These are phyloP conservation scores for Episyrphus balteatus DNA, from an alignment of 1,140 invertebrate genomes.

Conservation along the genomic window DNA sequence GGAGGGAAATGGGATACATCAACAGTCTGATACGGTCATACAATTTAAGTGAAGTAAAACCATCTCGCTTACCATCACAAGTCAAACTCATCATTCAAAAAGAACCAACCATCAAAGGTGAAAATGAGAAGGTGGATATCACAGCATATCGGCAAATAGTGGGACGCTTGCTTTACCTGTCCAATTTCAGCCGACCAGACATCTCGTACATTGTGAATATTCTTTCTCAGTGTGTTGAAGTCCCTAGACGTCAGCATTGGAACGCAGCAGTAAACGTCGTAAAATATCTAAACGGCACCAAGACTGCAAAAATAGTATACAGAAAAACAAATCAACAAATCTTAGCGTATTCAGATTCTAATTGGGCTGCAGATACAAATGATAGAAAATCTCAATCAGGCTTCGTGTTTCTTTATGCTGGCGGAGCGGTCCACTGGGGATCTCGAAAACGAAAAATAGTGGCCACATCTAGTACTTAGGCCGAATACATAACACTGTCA, in stretches of 20 bases:
- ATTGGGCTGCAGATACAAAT: slow-evolving; percentile 3
- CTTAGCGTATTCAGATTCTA: slow-evolving; percentile 17
- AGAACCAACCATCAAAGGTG: neutral
- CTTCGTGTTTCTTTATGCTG: slow-evolving; percentile 22
- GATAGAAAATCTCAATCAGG: slow-evolving; percentile 23
- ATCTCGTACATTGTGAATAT: slow-evolving; percentile 31
- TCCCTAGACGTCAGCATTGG: slow-evolving; percentile 21
- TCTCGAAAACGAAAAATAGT: slow-evolving; percentile 26
- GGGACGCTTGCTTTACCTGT: slow-evolving; percentile 31
- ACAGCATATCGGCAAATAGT: slow-evolving; percentile 27
- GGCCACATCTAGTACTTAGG: slow-evolving; percentile 32
- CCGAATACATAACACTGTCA: slow-evolving; percentile 34
- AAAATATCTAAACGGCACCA: slow-evolving; percentile 31
- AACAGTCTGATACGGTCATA: slow-evolving; percentile 19
- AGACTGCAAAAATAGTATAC: slow-evolving; percentile 6
- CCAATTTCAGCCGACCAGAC: slow-evolving; percentile 31
- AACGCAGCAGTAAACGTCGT: slow-evolving; percentile 28
- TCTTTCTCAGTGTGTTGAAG: slow-evolving; percentile 15
- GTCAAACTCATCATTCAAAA: slow-evolving; percentile 15
- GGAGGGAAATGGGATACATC: slow-evolving; percentile 26
- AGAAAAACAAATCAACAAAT: slow-evolving; percentile 1
- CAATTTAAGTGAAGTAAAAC: slow-evolving; percentile 13
- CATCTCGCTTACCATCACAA: slow-evolving; percentile 8
- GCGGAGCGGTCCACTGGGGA: slow-evolving; percentile 24
- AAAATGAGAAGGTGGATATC: neutral